Evolutionary conservation across 2,113 vertebrate species (phyloP).

Genomic region (Sisor rabdophorus): DNA sequence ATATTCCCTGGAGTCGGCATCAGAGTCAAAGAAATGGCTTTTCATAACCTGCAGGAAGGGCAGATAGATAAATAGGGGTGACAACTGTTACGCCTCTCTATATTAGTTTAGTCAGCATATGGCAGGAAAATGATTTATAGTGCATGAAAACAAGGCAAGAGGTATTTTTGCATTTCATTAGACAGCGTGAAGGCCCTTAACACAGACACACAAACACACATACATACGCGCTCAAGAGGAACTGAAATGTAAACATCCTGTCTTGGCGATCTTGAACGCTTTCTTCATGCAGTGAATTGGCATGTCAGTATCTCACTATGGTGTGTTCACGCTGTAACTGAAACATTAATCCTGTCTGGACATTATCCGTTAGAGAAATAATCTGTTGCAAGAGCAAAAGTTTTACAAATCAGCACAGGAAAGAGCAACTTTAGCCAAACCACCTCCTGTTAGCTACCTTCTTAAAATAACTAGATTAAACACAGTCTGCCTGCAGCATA

Average conservation of each 20-base stretch:
- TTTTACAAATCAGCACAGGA: slow-evolving; percentile 30
- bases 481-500: slow-evolving; percentile 37
- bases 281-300: slow-evolving; percentile 40
- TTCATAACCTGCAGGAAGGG: slow-evolving; percentile 32
- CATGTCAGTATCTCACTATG: slow-evolving; percentile 24
- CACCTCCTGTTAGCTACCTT: slow-evolving; percentile 41
- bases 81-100: slow-evolving; percentile 35
- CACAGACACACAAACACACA: slow-evolving; percentile 38
- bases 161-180: slow-evolving; percentile 38
- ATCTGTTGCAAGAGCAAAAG: slow-evolving; percentile 4
- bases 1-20: slow-evolving; percentile 10
- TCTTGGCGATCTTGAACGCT: slow-evolving; percentile 39
- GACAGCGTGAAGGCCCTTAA: slow-evolving; percentile 33
- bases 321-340: slow-evolving; percentile 21
- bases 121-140: slow-evolving; percentile 29
- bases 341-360: slow-evolving; percentile 28
- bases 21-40: slow-evolving; percentile 17
- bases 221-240: slow-evolving; percentile 33
- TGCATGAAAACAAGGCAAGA: slow-evolving; percentile 20
- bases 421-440: slow-evolving; percentile 16
- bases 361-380: neutral
- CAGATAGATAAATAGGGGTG: slow-evolving; percentile 39
- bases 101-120: slow-evolving; percentile 37
- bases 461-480: slow-evolving; percentile 46
- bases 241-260: slow-evolving; percentile 48